Conservation (phyloP, 2,113 vertebrate genomes). For the Ahaetulla prasina region DNA sequence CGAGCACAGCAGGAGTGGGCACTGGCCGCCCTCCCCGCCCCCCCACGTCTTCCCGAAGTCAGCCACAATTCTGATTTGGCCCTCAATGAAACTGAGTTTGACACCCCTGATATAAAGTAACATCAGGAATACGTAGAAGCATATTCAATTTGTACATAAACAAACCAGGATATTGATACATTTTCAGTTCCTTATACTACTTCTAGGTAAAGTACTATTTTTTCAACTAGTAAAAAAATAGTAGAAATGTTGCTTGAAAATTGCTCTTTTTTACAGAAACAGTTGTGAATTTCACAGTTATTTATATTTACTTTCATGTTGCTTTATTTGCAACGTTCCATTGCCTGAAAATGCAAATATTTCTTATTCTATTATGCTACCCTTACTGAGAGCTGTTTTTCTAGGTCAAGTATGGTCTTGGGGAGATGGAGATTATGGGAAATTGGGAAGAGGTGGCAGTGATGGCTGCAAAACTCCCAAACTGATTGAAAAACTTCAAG, state of each 20-base stretch:
- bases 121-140: neutral
- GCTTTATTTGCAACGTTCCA: neutral
- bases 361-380: neutral
- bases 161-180: neutral
- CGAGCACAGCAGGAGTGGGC: no score
- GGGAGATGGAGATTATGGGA: slow-evolving; percentile 97
- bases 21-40: no score
- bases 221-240: neutral
- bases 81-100: no score
- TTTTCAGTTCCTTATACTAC: neutral
- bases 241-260: neutral
- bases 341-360: neutral
- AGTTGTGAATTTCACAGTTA: neutral
- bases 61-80: no score
- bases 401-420: slow-evolving; percentile 98
- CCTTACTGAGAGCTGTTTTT: slow-evolving; percentile 21
- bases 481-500: slow-evolving; percentile 93
- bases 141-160: neutral
- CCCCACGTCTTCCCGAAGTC: no score
- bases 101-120: neutral
- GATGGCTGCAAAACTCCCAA: slow-evolving; percentile 97
- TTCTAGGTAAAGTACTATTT: neutral
- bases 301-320: neutral
- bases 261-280: neutral
- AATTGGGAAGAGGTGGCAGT: slow-evolving; percentile 92